Percentiles rank a stretch among this genome's conserved stretches.
Conservation (phyloP, 2,113 vertebrate species). For the crab-eating macaque (Macaca fascicularis) region T2T-MFA8v1.1 NC_088381.1:34654501-34655000, state of each 20-base stretch:
- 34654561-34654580: too few relatives aligned
- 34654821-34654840: background rate
- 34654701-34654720: background rate
- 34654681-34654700: background rate
- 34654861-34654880: background rate
- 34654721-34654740: background rate
- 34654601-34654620: rapidly evolving
- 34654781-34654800: too few relatives aligned
- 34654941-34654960: background rate
- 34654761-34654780: too few relatives aligned
- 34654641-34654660: background rate
- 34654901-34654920: background rate
- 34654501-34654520: background rate
- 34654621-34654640: background rate
- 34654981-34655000: background rate
- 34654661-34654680: background rate
- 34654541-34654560: too few relatives aligned
- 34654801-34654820: background rate
- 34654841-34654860: background rate
- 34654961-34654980: background rate
- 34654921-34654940: background rate
- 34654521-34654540: background rate
- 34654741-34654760: background rate
- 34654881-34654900: background rate
- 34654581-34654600: too few relatives aligned